phyloP scores from a whole-genome alignment of 1,140 invertebrate species.

The Argopecten irradians region DNA sequence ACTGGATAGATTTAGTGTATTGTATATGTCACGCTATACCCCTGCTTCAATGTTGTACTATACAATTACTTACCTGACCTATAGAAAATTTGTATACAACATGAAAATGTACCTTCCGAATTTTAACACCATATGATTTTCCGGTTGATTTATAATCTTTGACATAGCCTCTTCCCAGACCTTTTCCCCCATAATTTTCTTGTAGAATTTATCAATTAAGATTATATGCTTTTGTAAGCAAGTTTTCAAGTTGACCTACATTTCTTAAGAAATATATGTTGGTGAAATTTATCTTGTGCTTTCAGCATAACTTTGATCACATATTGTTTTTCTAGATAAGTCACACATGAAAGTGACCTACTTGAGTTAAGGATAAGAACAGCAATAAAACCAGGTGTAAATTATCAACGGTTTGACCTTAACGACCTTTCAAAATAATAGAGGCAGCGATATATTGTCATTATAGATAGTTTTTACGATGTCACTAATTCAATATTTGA shows the following conservation, averaged over 20 bases:
- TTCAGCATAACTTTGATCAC: not conserved
- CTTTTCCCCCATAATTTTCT: not conserved
- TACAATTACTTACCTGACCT: not conserved
- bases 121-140: not conserved
- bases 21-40: not conserved
- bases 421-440: not conserved
- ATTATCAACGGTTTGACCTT: not conserved
- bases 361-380: not conserved
- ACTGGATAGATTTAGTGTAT: not conserved
- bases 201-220: not conserved
- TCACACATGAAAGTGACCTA: not conserved
- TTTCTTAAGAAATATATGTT: not conserved
- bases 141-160: not conserved
- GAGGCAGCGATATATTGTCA: not conserved
- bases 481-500: not conserved
- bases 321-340: constrained; percentile 18
- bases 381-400: constrained; percentile 11
- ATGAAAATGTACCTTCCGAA: not conserved
- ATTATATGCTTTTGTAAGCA: not conserved
- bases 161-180: not conserved
- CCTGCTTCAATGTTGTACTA: not conserved
- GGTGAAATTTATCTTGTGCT: not conserved
- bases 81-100: not conserved
- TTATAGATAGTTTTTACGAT: not conserved
- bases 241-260: constrained; percentile 3